A percentile compares a stretch with the other conserved stretches of the same genome.
Conservation (phyloP, 2,888 invertebrate species). For the Limnephilus rhombicus region DNA sequence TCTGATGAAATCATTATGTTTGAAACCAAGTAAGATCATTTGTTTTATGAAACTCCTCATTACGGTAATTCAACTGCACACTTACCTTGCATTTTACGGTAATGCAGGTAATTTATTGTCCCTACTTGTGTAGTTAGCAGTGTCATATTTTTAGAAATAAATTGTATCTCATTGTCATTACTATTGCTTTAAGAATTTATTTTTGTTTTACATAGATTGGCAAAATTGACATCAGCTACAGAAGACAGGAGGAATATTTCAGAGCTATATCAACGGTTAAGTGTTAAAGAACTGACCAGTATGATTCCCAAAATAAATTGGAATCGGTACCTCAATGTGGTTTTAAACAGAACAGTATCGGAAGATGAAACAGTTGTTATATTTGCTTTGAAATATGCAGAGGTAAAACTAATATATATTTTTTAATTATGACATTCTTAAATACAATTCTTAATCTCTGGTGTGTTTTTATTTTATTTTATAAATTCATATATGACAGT, state of each 20-base stretch:
- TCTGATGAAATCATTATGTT: slow-evolving; percentile 87
- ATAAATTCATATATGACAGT: too few species aligned
- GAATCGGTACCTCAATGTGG: slow-evolving; percentile 83
- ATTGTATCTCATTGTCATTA: not conserved
- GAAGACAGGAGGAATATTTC: slow-evolving; percentile 91
- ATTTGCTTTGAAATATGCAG: slow-evolving; percentile 85
- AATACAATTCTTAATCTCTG: not conserved
- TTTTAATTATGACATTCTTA: not conserved
- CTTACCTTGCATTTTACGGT: not conserved
- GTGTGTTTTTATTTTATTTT: too few species aligned
- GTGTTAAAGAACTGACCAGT: slow-evolving; percentile 82
- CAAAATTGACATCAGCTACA: slow-evolving; percentile 86
- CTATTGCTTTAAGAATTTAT: not conserved
- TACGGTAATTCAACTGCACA: not conserved
- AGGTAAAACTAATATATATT: slow-evolving; percentile 70
- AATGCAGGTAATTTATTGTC: not conserved
- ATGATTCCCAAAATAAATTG: slow-evolving; percentile 86
- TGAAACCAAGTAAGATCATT: slow-evolving; percentile 79
- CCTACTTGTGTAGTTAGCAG: not conserved
- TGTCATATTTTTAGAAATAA: not conserved
- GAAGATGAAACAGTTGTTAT: slow-evolving; percentile 84
- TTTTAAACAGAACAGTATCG: slow-evolving; percentile 81
- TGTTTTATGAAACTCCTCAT: not conserved
- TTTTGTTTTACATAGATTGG: slow-evolving; percentile 71
- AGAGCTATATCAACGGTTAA: slow-evolving; percentile 89